Evolutionary conservation across 2,797 vertebrate species (phyloP), one percentile per base, ranked within the genome.

Genomic region (Silurus lanzhouensis): DNA sequence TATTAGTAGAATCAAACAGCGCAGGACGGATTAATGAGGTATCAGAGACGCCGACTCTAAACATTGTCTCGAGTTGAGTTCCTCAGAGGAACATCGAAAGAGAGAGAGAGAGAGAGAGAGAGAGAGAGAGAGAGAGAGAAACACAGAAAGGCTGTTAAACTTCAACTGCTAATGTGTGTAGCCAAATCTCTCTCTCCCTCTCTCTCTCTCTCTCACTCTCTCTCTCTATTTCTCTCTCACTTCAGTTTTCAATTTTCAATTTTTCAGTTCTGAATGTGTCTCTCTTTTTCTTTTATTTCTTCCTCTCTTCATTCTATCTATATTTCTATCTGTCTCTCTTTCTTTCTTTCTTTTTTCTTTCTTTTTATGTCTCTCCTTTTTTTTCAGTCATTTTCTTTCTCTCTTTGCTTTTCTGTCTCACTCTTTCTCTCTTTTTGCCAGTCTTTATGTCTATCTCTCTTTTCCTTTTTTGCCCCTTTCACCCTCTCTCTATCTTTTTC

Each of bases 21-120:
- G 86, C 84, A 83, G 88, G 92, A 90, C 88, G 90, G 92, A 94
- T 93, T 93, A 93, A 94, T 93, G 92, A 94, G 91, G 92, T 92
- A 92, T 89, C 86, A 55, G 90, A 92, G 89, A 91, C 89, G 87
- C 90, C 60, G 84, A 89, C 91, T 94, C 92, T 89, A 94, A 94
- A 94, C 91, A 93, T 91, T 89, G 92, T 94, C 88, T 90, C 52
- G 86, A 89, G 88, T 70, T 31, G 86, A 90, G 90, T 93, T 89
- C 89, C 88, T 85, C 70, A n/a, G 58, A 63, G 55, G 15, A 22
- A 31, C 48, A 31, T 1, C 1, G 52, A 57, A n/a, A 3, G 52
- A 13, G n/a, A 17, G 48, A 17, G 14, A 58, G 25, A 17, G n/a
- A 20, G 25, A 20, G 52, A 76, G 52, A 77, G 55, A 38, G 25